Percentiles rank a stretch among this genome's conserved stretches.
These are phyloP conservation scores for Campoplex capitator DNA, from an alignment of 2,888 invertebrate genomes.

Conservation along the genomic window DNA sequence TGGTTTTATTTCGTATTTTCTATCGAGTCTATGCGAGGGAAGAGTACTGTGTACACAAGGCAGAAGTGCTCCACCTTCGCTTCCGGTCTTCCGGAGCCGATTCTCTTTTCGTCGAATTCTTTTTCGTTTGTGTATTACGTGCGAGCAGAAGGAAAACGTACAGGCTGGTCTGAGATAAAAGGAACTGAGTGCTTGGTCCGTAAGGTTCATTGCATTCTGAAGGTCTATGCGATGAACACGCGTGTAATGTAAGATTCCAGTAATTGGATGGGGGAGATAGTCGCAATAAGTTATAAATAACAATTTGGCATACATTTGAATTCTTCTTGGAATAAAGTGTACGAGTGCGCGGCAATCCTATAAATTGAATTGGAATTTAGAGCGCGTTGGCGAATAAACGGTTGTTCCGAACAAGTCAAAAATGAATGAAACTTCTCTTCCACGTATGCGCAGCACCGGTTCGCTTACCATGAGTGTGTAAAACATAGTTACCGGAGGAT, in stretches of 20 bases:
- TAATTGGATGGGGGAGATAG: constrained; percentile 9
- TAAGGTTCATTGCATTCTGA: background rate
- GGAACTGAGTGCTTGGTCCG: background rate
- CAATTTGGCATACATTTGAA: constrained; percentile 3
- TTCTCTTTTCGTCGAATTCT: constrained; percentile 59
- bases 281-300: constrained; percentile 15
- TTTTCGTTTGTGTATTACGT: constrained; percentile 59
- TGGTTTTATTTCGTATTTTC: constrained; percentile 32
- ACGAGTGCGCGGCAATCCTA: background rate
- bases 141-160: constrained; percentile 32
- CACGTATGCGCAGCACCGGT: background rate
- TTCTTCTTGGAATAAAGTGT: constrained; percentile 11
- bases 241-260: background rate
- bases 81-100: constrained; percentile 70
- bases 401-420: constrained; percentile 19
- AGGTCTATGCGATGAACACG: background rate
- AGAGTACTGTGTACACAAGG: constrained; percentile 39
- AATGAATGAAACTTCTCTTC: constrained; percentile 8
- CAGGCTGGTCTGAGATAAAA: background rate
- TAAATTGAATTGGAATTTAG: constrained; percentile 49
- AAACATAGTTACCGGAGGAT: background rate
- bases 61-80: constrained; percentile 67
- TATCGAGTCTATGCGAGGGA: constrained; percentile 1
- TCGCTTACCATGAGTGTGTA: background rate
- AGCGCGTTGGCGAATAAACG: constrained; percentile 20